These are phyloP conservation scores for Deroptyus accipitrinus DNA, from an alignment of 2,113 vertebrate species.

Conservation along the genomic window DNA sequence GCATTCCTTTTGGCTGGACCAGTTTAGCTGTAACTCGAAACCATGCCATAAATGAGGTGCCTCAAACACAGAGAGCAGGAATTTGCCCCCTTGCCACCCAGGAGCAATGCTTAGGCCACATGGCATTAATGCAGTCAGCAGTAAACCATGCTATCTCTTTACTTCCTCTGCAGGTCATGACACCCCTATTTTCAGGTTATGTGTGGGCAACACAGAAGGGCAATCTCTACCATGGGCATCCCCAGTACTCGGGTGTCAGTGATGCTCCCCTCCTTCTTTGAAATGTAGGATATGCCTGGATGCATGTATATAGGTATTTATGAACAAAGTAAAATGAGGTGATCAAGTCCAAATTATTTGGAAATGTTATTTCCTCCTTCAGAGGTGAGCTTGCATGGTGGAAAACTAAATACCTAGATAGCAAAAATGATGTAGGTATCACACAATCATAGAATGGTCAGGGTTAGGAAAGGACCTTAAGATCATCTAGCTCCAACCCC, in stretches of 20 bases:
- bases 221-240: neutral
- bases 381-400: neutral
- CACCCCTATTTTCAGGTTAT: neutral
- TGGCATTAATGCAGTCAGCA: neutral
- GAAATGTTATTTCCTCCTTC: neutral
- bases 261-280: neutral
- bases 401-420: neutral
- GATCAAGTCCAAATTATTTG: neutral
- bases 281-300: neutral
- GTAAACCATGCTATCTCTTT: neutral
- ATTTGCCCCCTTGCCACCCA: conserved; percentile 13
- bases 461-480: neutral
- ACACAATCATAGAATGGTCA: neutral
- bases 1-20: neutral
- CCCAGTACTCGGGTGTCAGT: neutral
- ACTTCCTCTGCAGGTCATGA: neutral
- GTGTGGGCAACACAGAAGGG: neutral
- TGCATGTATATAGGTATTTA: neutral
- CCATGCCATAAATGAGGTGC: neutral
- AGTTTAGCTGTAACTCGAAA: neutral
- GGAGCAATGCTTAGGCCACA: neutral
- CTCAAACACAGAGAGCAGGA: neutral
- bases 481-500: neutral
- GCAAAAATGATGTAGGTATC: neutral
- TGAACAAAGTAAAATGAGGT: neutral